Evolutionary conservation across 2,113 vertebrate genomes (phyloP), one percentile per base, ranked within the genome.

Genomic region (Natator depressus): DNA sequence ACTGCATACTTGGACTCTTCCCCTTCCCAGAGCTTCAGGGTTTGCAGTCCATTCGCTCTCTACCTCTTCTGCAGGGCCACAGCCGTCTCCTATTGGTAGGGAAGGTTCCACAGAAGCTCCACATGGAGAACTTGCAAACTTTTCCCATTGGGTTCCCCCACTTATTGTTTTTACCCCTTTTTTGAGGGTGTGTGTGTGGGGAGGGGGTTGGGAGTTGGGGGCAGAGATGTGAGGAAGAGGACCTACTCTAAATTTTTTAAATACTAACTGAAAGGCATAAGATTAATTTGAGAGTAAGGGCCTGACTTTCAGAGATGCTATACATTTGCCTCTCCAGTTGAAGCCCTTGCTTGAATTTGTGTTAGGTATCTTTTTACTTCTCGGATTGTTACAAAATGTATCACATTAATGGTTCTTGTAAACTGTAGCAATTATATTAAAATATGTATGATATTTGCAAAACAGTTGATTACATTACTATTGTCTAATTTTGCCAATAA

Each of bases 341-440:
- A 90, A 93, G 93, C 80, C 47, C n/a, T 86, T 94, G 51, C 80
- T 82, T 93, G 49, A 80, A 62, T 42, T 62, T 31, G 59, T 35
- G 19, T 72, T n/a, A 20, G 82, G 47, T 31, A 6, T 38, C 1
- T 51, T 85, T 95, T 75, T 88, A 53, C 84, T 84, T 55, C 55
- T n/a, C 53, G 6, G 8, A 38, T 84, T 89, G 17, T 47, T 84
- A 79, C 38, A 89, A 89, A 81, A 25, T 65, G 47, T 81, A 75
- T 29, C 47, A 87, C 59, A 55, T 7, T 87, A 14, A 47, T 72
- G 8, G 4, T 84, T 84, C 75, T 57, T 46, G 31, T 82, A 57
- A 88, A 85, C 62, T 10, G 29, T 88, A 51, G 31, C 5, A 89
- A 54, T 91, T 82, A 50, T 38, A 65, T 53, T 35, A 83, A 65